Percentiles rank a stretch among this genome's conserved stretches.
Conservation (phyloP, 2,113 vertebrate genomes). For the Cavia aperea region DNA sequence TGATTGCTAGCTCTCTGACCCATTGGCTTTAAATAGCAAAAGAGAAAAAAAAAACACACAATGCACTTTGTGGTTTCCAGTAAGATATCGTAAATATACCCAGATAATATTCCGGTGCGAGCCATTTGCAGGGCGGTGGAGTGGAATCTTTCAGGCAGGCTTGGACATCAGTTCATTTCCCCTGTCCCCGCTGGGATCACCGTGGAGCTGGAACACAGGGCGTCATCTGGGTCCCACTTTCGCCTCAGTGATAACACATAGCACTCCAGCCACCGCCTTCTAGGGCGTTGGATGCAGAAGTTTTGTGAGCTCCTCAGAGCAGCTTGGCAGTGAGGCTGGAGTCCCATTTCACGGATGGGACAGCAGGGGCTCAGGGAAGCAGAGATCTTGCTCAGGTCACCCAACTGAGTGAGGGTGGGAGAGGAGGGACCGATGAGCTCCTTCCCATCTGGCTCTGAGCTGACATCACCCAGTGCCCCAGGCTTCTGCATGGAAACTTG, state of each 20-base stretch:
- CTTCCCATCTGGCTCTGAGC: background rate
- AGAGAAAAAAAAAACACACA: slow-evolving; percentile 73
- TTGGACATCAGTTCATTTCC: slow-evolving; percentile 59
- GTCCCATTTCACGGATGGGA: background rate
- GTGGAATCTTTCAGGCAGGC: slow-evolving; percentile 66
- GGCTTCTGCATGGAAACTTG: background rate
- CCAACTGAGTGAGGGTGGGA: background rate
- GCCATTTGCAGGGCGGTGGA: slow-evolving; percentile 64
- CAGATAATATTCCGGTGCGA: slow-evolving; percentile 71
- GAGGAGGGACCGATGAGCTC: too few species aligned
- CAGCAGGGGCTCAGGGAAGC: background rate
- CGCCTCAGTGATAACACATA: background rate
- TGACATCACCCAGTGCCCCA: background rate
- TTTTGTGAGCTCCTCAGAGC: background rate
- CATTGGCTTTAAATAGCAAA: slow-evolving; percentile 77
- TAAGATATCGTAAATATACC: slow-evolving; percentile 76
- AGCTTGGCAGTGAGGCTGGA: background rate
- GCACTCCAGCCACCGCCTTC: background rate
- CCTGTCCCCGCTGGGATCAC: slow-evolving; percentile 37
- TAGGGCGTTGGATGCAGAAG: background rate
- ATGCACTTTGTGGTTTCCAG: slow-evolving; percentile 76
- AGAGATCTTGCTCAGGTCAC: background rate
- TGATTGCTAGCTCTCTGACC: slow-evolving; percentile 77
- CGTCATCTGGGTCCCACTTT: background rate
- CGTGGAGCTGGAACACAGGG: slow-evolving; percentile 34